Conservation (phyloP, 2,113 vertebrate genomes). For the Carassius auratus region DNA sequence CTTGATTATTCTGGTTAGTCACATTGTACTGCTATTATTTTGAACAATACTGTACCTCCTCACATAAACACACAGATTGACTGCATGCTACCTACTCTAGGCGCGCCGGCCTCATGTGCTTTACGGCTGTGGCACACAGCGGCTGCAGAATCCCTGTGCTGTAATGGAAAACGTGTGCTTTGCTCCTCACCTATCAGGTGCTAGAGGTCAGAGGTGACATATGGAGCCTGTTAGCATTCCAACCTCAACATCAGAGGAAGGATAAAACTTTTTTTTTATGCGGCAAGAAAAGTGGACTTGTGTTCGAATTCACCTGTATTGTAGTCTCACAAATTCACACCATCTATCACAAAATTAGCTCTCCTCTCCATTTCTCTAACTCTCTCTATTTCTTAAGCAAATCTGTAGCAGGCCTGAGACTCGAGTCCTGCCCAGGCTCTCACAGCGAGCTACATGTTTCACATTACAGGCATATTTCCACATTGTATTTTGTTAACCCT, state of each 20-base stretch:
- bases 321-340: slow-evolving; percentile 40
- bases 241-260: slow-evolving; percentile 57
- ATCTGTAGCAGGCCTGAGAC: slow-evolving; percentile 63
- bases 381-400: slow-evolving; percentile 56
- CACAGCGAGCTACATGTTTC: slow-evolving; percentile 70
- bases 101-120: slow-evolving; percentile 14
- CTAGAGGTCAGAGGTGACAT: slow-evolving; percentile 69
- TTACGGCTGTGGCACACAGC: slow-evolving; percentile 20
- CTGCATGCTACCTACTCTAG: neutral
- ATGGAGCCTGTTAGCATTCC: slow-evolving; percentile 76
- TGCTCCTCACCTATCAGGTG: slow-evolving; percentile 78
- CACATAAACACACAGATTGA: neutral
- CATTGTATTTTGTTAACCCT: slow-evolving; percentile 69
- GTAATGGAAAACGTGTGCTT: slow-evolving; percentile 55
- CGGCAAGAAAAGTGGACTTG: slow-evolving; percentile 41
- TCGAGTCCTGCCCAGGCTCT: slow-evolving; percentile 60
- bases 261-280: slow-evolving; percentile 41
- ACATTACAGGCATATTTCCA: slow-evolving; percentile 77
- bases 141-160: slow-evolving; percentile 34
- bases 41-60: too few relatives aligned
- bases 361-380: slow-evolving; percentile 50
- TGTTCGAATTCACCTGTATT: slow-evolving; percentile 14
- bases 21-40: too few relatives aligned
- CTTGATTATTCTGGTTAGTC: too few relatives aligned
- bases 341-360: slow-evolving; percentile 55